Conservation (phyloP, 2,888 invertebrate species). For the Polylopha cassiicola region DNA sequence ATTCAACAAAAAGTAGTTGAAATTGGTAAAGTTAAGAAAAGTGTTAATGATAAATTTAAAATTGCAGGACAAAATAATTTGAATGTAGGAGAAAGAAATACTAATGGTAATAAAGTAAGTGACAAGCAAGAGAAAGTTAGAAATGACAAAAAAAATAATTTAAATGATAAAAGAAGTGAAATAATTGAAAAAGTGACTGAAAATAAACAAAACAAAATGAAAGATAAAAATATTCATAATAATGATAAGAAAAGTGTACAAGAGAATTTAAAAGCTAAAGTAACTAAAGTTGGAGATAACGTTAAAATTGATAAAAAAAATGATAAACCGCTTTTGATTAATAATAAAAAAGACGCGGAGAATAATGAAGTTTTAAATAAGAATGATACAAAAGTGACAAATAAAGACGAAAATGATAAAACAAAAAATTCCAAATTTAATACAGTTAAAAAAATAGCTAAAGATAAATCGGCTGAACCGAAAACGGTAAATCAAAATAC, state of each 20-base stretch:
- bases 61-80: too few relatives aligned
- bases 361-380: not conserved
- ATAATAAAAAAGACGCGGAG: not conserved
- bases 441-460: not conserved
- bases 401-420: not conserved
- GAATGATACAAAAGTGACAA: not conserved
- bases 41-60: too few relatives aligned
- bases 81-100: too few relatives aligned
- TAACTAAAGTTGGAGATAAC: not conserved
- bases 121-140: too few relatives aligned
- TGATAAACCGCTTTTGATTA: not conserved
- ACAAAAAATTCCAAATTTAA: not conserved
- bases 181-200: slow-evolving; percentile 17
- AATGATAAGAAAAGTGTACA: slow-evolving; percentile 12
- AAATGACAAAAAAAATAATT: not conserved
- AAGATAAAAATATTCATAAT: slow-evolving; percentile 24
- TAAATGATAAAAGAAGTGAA: slow-evolving; percentile 6
- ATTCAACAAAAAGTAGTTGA: slow-evolving; percentile 13
- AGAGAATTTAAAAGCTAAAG: not conserved
- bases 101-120: too few relatives aligned
- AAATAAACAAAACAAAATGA: slow-evolving; percentile 1
- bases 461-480: too few relatives aligned
- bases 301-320: not conserved
- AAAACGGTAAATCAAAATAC: too few relatives aligned
- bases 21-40: too few relatives aligned